Percentiles rank a stretch among this genome's conserved stretches.
phyloP scores from a whole-genome alignment of 2,888 invertebrate genomes.

The Anoncus sp. region DNA sequence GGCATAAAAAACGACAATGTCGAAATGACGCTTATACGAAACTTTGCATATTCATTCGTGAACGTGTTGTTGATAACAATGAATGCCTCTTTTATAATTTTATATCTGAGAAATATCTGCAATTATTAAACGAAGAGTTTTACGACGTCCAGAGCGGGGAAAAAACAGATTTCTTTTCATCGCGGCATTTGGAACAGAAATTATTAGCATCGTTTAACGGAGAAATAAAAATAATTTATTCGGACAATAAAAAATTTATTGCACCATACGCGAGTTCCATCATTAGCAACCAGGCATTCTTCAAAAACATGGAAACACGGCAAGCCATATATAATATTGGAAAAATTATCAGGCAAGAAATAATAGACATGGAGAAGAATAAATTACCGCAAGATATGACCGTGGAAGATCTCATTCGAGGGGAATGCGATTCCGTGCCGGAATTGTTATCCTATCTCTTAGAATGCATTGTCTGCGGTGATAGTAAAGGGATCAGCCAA shows the following conservation, averaged over 20 bases:
- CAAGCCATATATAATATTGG: not conserved
- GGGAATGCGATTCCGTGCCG: slow-evolving; percentile 16
- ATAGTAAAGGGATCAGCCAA: not conserved
- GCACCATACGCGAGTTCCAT: slow-evolving; percentile 10
- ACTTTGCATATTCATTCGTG: too few species aligned
- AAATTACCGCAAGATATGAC: slow-evolving; percentile 25
- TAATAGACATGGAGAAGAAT: slow-evolving; percentile 9
- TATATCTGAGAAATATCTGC: too few species aligned
- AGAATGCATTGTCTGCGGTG: slow-evolving; percentile 10
- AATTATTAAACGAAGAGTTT: too few species aligned
- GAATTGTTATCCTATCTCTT: slow-evolving; percentile 11
- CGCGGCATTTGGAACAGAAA: too few species aligned
- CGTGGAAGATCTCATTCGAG: slow-evolving; percentile 23
- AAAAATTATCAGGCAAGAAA: not conserved
- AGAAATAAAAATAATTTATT: too few species aligned
- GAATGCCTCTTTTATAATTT: too few species aligned
- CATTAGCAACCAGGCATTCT: slow-evolving; percentile 26
- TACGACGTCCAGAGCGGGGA: too few species aligned
- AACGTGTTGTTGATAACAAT: too few species aligned
- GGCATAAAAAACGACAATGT: too few species aligned
- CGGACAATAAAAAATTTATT: slow-evolving; percentile 7
- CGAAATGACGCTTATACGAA: too few species aligned
- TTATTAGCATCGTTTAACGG: too few species aligned
- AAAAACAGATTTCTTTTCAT: too few species aligned
- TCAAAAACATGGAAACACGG: slow-evolving; percentile 10